phyloP scores from a whole-genome alignment of 2,888 invertebrate genomes.

The Dolichopus griseipennis region DNA sequence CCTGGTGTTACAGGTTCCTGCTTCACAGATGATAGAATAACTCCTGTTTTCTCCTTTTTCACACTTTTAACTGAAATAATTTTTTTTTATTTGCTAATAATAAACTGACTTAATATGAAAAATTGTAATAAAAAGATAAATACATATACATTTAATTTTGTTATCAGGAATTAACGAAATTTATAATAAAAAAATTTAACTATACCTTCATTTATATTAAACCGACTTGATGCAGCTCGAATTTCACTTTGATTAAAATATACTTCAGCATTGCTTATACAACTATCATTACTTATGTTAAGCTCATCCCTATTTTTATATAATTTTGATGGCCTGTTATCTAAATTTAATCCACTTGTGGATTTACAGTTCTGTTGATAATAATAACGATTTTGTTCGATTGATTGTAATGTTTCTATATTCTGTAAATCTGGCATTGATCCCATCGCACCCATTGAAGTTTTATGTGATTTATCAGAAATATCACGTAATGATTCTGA shows the following conservation, averaged over 20 bases:
- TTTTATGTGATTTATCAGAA: constrained; percentile 30
- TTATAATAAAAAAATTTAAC: background rate
- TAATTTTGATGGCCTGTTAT: constrained; percentile 11
- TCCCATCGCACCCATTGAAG: constrained; percentile 34
- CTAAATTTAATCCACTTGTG: constrained; percentile 17
- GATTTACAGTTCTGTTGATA: constrained; percentile 16
- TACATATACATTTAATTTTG: too few relatives aligned
- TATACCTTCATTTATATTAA: constrained; percentile 36
- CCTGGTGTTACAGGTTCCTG: constrained; percentile 14
- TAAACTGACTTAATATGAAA: too few relatives aligned
- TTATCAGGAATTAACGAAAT: too few relatives aligned
- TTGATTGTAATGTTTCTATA: constrained; percentile 36
- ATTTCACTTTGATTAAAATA: constrained; percentile 41
- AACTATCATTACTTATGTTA: constrained; percentile 24
- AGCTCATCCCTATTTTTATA: constrained; percentile 27
- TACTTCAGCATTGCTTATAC: constrained; percentile 31
- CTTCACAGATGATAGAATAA: constrained; percentile 1
- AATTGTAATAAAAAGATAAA: too few relatives aligned
- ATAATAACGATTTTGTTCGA: constrained; percentile 42
- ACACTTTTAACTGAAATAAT: constrained; percentile 20
- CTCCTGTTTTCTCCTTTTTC: constrained; percentile 24
- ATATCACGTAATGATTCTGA: constrained; percentile 41
- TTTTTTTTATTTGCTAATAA: background rate
- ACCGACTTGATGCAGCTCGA: constrained; percentile 41
- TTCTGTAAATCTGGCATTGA: constrained; percentile 44